A percentile compares a stretch with the other conserved stretches of the same genome.
phyloP scores from a whole-genome alignment of 2,113 vertebrate species.

The Martes martes region DNA sequence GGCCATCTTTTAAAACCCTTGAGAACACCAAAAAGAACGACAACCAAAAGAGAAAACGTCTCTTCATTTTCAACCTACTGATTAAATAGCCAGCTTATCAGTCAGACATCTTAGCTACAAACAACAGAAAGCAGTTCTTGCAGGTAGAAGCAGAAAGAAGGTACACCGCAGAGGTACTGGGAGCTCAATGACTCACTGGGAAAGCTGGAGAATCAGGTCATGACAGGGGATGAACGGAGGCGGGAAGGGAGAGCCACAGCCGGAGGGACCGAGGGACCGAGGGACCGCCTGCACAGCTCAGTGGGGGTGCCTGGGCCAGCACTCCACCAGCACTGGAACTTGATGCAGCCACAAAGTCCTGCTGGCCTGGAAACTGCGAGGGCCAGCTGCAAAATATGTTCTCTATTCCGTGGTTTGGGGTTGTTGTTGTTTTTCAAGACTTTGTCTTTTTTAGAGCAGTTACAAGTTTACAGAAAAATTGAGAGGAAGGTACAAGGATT shows the following conservation, averaged over 20 bases:
- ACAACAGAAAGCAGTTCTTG: neutral
- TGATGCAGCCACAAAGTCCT: neutral
- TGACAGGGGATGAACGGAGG: neutral
- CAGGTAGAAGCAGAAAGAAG: neutral
- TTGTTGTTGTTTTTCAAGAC: neutral
- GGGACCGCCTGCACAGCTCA: neutral
- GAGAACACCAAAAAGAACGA: neutral
- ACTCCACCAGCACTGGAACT: neutral
- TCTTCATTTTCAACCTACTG: neutral
- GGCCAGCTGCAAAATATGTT: neutral
- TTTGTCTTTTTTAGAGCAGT: neutral
- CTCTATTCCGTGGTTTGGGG: neutral
- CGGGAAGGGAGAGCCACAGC: neutral
- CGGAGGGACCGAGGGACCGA: accelerated
- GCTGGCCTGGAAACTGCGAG: neutral
- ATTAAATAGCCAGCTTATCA: neutral
- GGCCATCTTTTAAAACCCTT: neutral
- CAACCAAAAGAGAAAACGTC: neutral
- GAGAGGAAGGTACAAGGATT: neutral
- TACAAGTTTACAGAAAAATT: neutral
- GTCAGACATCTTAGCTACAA: neutral
- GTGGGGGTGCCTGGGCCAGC: accelerated
- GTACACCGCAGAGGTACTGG: neutral
- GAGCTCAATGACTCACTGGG: neutral
- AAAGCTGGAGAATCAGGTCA: neutral